A percentile compares a stretch with the other conserved stretches of the same genome.
Evolutionary conservation across 2,797 vertebrate species (phyloP).

Genomic region (Myripristis jacobus): DNA sequence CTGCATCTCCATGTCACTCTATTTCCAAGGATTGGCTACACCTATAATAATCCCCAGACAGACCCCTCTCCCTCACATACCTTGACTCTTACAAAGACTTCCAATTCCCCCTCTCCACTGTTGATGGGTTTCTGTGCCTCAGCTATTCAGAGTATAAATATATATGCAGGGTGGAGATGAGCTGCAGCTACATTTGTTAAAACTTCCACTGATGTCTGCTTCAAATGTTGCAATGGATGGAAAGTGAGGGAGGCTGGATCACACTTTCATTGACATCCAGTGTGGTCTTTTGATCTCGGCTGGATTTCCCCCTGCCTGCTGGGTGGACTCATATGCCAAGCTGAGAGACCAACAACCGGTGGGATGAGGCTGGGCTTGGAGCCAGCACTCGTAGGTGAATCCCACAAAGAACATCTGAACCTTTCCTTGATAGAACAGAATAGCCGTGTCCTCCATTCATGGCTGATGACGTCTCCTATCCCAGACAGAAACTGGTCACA

Average conservation of each 20-base stretch:
- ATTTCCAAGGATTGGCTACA: not conserved
- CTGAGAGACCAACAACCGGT: constrained; percentile 44
- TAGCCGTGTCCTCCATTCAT: not conserved
- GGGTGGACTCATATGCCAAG: constrained; percentile 40
- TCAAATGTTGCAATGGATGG: constrained; percentile 25
- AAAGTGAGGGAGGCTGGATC: constrained; percentile 24
- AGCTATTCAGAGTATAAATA: not conserved
- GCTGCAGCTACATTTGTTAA: not conserved
- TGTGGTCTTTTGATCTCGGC: constrained; percentile 64
- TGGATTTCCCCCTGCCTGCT: constrained; percentile 53
- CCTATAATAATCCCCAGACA: not conserved
- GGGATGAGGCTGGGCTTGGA: constrained; percentile 46
- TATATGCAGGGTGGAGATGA: not conserved
- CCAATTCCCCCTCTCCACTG: not conserved
- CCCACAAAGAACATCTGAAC: constrained; percentile 23
- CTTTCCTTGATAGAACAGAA: constrained; percentile 10
- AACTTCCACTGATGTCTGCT: constrained; percentile 15
- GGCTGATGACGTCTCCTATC: not conserved
- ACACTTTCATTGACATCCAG: constrained; percentile 38
- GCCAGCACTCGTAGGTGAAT: constrained; percentile 41
- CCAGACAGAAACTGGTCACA: not conserved
- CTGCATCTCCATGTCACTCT: constrained; percentile 3
- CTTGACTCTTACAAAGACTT: not conserved
- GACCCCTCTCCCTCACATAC: not conserved
- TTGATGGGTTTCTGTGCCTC: constrained; percentile 5